Evolutionary conservation across 1,140 invertebrate species (phyloP), one percentile per base, ranked within the genome.

Genomic region (Panonychus citri): DNA sequence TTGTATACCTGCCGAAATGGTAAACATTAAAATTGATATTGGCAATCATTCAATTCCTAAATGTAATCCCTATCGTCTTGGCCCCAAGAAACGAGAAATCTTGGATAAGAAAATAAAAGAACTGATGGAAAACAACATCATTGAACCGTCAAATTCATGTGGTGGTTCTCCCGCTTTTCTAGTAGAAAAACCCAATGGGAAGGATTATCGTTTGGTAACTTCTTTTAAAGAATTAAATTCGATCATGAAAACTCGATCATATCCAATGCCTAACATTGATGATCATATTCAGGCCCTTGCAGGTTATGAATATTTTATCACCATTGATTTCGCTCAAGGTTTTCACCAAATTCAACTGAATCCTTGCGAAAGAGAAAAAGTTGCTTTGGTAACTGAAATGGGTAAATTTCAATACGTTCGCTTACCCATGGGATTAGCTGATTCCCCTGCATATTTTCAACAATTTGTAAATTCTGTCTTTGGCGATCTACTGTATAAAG

Each of bases 361-460:
- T 46, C 7, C 7, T 7, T 24, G 4, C 24, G 5, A 7, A 7
- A 10, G 17, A n/a, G n/a, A n/a, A 46, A 46, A 19, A 46, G 21
- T 24, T 17, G 70, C 70, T 0, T 71, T 72, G 59, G 61, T 60
- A 0, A 64, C 65, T 8, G 64, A 65, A 1, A 57, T 62, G 19
- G 60, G 62, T 3, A 59, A 60, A 12, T 65, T 37, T 42, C 58
- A 64, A 50, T 60, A 53, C 24, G 8, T 24, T 2, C 8, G 55
- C 2, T 55, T 64, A 54, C 62, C 62, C 0, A 57, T 62, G 17
- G 60, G 62, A 15, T 50, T 62, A 10, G 21, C 30, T 13, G 42
- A 54, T 54, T 28, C 58, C n/a, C 28, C 62, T 19, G 58, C 60
- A 1, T 55, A 39, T 12, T 71, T 70, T 53, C 65, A 67, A 53